Evolutionary conservation across 2,113 vertebrate species (phyloP).

Genomic region (Otocyon megalotis): DNA sequence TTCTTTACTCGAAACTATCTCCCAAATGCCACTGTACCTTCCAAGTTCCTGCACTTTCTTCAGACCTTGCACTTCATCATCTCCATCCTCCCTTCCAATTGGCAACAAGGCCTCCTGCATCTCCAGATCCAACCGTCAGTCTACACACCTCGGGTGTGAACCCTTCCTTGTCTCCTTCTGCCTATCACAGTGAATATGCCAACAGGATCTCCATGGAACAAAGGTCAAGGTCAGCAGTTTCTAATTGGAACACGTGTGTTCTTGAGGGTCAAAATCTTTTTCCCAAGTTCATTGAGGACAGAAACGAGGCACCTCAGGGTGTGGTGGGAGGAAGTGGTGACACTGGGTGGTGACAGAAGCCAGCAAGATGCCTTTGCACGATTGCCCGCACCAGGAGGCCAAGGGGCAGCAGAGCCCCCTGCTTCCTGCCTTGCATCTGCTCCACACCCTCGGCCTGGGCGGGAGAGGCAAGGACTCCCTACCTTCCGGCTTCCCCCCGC

Average conservation of each 20-base stretch:
- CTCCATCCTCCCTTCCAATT: background rate
- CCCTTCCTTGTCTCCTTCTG: background rate
- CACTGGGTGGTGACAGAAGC: background rate
- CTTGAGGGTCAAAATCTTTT: background rate
- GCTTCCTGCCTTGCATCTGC: constrained; percentile 78
- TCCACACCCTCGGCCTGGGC: constrained; percentile 76
- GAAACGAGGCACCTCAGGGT: background rate
- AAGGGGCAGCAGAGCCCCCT: constrained; percentile 78
- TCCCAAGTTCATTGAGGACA: background rate
- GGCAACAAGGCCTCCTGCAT: background rate
- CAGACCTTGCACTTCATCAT: background rate
- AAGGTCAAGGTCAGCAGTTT: background rate
- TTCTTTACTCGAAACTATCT: background rate
- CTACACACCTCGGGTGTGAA: background rate
- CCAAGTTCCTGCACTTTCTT: background rate
- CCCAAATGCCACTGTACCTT: background rate
- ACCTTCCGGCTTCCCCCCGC: constrained; percentile 84
- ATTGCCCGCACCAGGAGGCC: constrained; percentile 81
- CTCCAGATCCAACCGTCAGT: background rate
- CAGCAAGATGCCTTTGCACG: constrained; percentile 87
- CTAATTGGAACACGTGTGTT: background rate
- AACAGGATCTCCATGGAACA: background rate
- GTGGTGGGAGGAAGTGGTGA: constrained; percentile 56
- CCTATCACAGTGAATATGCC: background rate
- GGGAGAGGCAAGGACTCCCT: constrained; percentile 83